phyloP scores from a whole-genome alignment of 2,113 vertebrate species.

The Dicentrarchus labrax region DNA sequence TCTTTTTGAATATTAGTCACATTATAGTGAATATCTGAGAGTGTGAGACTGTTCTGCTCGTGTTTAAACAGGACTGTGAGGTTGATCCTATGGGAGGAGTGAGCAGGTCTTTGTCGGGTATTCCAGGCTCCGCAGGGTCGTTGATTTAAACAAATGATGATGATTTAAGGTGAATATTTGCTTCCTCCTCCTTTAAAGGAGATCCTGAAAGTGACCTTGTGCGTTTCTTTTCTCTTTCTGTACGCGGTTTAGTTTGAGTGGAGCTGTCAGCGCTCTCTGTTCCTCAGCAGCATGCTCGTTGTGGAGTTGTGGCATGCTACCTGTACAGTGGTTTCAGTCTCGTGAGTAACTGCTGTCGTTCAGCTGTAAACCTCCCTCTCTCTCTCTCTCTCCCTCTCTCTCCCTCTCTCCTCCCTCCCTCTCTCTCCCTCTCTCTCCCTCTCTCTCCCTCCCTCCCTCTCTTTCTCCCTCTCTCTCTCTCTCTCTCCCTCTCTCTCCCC shows the following conservation, averaged over 20 bases:
- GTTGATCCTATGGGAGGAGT: no score
- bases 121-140: not conserved
- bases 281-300: conserved; percentile 43
- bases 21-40: not conserved
- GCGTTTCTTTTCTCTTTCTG: not conserved
- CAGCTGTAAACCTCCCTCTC: conserved; percentile 8
- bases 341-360: conserved; percentile 30
- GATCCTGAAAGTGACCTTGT: not conserved
- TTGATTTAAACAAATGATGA: not conserved
- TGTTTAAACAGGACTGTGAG: no score
- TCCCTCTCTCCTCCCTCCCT: not conserved
- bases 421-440: not conserved
- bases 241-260: not conserved
- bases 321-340: conserved; percentile 40
- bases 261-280: not conserved
- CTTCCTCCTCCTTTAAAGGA: not conserved
- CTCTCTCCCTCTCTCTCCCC: no score
- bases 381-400: no score
- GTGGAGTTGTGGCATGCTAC: conserved; percentile 55
- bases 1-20: not conserved
- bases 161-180: not conserved
- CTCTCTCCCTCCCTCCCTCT: not conserved
- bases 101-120: no score
- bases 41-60: no score
- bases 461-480: not conserved